These are phyloP conservation scores for Sylvia atricapilla DNA, from an alignment of 2,113 vertebrate species.

Conservation along the genomic window DNA sequence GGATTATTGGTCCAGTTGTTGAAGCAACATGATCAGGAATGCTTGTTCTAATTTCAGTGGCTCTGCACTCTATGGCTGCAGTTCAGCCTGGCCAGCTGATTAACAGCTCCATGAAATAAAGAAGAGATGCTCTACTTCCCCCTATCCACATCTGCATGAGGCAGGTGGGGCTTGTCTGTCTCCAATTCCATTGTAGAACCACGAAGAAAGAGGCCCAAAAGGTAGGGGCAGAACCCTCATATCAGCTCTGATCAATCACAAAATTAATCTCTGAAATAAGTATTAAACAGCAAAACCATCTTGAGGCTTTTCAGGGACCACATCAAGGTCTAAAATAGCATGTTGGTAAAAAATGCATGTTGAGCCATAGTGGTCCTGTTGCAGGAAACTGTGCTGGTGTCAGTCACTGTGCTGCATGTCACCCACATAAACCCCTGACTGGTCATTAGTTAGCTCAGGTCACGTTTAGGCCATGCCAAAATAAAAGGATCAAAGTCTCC, in stretches of 20 bases:
- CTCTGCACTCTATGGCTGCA: background rate
- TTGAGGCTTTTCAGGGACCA: background rate
- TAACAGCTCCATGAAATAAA: background rate
- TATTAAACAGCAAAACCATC: background rate
- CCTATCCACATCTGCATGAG: accelerated
- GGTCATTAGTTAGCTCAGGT: background rate
- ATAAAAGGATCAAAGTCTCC: background rate
- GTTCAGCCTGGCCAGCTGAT: background rate
- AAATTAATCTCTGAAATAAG: background rate
- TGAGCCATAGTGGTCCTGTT: accelerated
- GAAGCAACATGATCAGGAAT: background rate
- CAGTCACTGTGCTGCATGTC: background rate
- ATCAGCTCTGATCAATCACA: background rate
- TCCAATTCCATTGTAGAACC: background rate
- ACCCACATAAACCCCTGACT: background rate
- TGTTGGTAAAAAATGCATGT: background rate
- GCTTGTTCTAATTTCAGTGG: background rate
- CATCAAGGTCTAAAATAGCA: background rate
- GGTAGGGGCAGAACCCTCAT: background rate
- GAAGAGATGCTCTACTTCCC: background rate
- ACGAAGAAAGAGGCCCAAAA: background rate
- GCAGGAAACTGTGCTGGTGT: background rate
- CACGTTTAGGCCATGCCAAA: background rate
- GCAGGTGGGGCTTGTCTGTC: background rate
- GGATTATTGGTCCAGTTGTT: background rate